Conservation (phyloP, 2,113 vertebrate species). For the Bubo bubo region DNA sequence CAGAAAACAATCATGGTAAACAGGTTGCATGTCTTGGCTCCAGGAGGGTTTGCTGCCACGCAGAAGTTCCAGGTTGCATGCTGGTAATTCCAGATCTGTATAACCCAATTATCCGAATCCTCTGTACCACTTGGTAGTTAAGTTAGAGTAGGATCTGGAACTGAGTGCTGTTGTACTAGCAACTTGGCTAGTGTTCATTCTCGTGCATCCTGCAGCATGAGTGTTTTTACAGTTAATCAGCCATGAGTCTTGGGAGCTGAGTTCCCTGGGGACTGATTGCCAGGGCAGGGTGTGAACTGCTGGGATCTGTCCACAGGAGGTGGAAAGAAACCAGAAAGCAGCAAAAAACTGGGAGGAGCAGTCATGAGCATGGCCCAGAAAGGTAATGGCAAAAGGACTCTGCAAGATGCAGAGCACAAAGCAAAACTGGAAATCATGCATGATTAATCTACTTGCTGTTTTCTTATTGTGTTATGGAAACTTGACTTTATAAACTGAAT, state of each 20-base stretch:
- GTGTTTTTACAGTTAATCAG: neutral
- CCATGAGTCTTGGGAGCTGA: neutral
- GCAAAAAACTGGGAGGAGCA: neutral
- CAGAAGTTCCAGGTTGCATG: neutral
- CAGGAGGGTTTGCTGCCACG: neutral
- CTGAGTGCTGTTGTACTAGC: neutral
- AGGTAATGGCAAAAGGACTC: neutral
- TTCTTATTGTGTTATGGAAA: neutral
- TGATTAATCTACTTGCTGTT: neutral
- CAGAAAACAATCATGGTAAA: neutral
- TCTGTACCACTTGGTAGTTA: neutral
- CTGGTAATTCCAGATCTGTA: neutral
- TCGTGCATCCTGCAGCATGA: neutral
- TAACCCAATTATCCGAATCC: neutral
- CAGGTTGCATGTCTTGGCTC: neutral
- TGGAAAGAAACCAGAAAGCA: neutral
- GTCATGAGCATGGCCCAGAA: neutral
- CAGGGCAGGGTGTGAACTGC: neutral
- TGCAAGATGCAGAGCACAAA: neutral
- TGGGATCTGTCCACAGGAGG: neutral
- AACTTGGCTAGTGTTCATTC: neutral
- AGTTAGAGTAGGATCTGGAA: neutral
- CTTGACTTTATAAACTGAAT: neutral
- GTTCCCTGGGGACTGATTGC: neutral
- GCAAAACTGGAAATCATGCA: neutral